phyloP scores from a whole-genome alignment of 2,888 invertebrate species.

The Ochlodes sylvanus region DNA sequence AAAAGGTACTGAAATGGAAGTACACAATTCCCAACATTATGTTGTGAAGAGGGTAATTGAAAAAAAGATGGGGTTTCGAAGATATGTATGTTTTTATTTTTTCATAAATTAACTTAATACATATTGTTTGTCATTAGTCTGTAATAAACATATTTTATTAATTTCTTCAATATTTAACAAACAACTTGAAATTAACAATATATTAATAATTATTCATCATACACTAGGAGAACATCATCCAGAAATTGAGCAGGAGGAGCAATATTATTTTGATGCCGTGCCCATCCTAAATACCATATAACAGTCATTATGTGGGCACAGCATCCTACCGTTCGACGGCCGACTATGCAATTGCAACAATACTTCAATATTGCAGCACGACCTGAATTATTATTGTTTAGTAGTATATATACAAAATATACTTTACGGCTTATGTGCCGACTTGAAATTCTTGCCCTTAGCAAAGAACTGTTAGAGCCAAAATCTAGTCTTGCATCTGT shows the following conservation, averaged over 20 bases:
- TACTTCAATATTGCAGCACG: not conserved
- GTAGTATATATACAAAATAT: not conserved
- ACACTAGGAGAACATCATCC: not conserved
- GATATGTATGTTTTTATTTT: too few species aligned
- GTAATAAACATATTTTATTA: too few species aligned
- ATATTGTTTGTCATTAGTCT: too few species aligned
- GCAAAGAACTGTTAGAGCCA: not conserved
- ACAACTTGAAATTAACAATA: too few species aligned
- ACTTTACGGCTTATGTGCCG: not conserved
- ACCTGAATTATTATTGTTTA: not conserved
- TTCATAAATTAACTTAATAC: too few species aligned
- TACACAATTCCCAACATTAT: too few species aligned
- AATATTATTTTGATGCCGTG: not conserved
- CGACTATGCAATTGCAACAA: not conserved
- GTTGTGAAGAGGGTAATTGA: too few species aligned
- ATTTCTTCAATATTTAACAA: too few species aligned
- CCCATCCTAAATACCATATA: not conserved
- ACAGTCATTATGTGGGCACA: not conserved
- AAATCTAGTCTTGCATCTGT: not conserved
- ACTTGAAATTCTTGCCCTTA: not conserved
- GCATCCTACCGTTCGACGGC: not conserved
- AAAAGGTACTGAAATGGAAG: too few species aligned
- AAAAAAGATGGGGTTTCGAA: too few species aligned
- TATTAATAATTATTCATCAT: too few species aligned
- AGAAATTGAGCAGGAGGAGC: not conserved